Evolutionary conservation across 2,113 vertebrate species (phyloP), one percentile per base, ranked within the genome.

Genomic region (Corythornis madagascariensis): DNA sequence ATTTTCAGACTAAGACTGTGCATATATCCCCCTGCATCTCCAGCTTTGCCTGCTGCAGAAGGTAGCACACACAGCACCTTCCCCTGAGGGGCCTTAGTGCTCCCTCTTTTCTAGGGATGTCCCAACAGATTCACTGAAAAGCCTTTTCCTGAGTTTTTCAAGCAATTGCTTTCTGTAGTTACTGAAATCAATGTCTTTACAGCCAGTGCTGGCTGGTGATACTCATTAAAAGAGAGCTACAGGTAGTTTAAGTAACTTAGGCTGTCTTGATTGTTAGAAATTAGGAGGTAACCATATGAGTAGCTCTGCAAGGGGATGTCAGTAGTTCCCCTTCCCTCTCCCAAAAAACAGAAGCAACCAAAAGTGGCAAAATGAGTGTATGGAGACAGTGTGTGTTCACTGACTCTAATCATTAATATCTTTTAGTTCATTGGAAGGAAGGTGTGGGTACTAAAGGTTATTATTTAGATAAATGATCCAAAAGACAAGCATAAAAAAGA

Each of bases 401-500:
- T 20, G 50, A 85, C 55, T 94, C 90, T 64, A 76, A 75, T 90
- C 60, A 53, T 91, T 53, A 86, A 70, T 57, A 52, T 87, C 3
- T 76, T 88, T 79, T 85, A 56, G 90, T 93, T 96, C 81, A 85
- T 42, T 96, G 89, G 84, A 91, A 93, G 89, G 74, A 93, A 87
- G 59, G 67, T 79, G 38, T 66, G 59, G 24, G 47, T 65, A 73
- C 67, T 92, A 82, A 61, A 70, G 66, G 84, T 89, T 96, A 89
- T 96, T 96, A 89, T 96, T 94, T 85, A 96, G 89, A 96, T 85
- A 92, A 95, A 95, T 95, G 80, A 89, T 76, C 78, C 40, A 52
- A 76, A 93, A 91, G 94, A 79, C 86, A 96, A 93, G 90, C 91
- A 93, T 95, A 88, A 96, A 96, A 92, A 92, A 94, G 91, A 94